These are phyloP conservation scores for Poeciliopsis retropinna DNA, from an alignment of 2,113 vertebrate genomes.

Conservation along the genomic window DNA sequence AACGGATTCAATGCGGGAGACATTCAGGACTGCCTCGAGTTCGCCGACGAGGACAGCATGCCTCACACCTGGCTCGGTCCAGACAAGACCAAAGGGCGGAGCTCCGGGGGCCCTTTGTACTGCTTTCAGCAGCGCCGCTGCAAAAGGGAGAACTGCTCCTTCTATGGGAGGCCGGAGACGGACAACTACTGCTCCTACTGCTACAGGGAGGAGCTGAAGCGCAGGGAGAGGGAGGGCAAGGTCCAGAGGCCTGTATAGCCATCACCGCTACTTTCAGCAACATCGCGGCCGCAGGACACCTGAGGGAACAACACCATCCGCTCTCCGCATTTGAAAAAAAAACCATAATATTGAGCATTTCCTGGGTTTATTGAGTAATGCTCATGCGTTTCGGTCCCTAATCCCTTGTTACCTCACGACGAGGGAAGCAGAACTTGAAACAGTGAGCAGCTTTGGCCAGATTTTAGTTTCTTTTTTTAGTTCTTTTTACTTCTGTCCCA, in stretches of 20 bases:
- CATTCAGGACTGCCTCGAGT: slow-evolving; percentile 90
- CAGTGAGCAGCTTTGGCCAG: slow-evolving; percentile 85
- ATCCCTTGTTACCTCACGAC: slow-evolving; percentile 70
- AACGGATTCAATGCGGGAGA: slow-evolving; percentile 89
- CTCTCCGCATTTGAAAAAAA: slow-evolving; percentile 64
- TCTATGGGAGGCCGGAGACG: slow-evolving; percentile 95
- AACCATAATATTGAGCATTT: slow-evolving; percentile 67
- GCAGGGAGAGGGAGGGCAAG: slow-evolving; percentile 84
- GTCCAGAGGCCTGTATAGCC: slow-evolving; percentile 74
- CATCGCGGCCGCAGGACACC: slow-evolving; percentile 54
- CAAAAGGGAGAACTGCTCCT: slow-evolving; percentile 95
- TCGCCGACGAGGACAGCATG: slow-evolving; percentile 88
- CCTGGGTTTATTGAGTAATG: slow-evolving; percentile 73
- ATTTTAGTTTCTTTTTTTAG: slow-evolving; percentile 56
- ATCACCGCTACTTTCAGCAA: slow-evolving; percentile 57
- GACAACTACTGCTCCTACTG: slow-evolving; percentile 98
- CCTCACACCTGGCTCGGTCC: slow-evolving; percentile 85
- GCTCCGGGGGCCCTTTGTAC: slow-evolving; percentile 85
- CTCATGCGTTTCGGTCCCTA: slow-evolving; percentile 69
- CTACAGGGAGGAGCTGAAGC: slow-evolving; percentile 95
- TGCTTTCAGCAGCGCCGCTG: slow-evolving; percentile 93
- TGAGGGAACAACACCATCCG: slow-evolving; percentile 63
- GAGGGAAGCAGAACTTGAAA: slow-evolving; percentile 76
- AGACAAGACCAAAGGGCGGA: slow-evolving; percentile 88
- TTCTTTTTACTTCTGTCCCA: slow-evolving; percentile 53